Conservation (phyloP, 1,140 invertebrate species). For the Bactericera cockerelli region DNA sequence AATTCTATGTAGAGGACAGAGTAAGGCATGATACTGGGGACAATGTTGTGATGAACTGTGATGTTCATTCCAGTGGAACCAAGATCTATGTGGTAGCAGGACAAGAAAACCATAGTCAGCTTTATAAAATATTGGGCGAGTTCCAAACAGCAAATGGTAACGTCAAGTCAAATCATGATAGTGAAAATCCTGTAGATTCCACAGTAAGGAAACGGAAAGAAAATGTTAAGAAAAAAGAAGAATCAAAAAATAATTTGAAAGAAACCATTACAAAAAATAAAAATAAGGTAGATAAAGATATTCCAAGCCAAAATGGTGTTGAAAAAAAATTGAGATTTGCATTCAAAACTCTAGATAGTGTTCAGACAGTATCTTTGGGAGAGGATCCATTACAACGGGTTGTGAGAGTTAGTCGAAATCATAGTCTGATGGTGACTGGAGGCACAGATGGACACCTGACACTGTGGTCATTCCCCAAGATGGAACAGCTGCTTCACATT, state of each 20-base stretch:
- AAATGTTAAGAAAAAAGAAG: constrained; percentile 29
- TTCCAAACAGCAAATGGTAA: not conserved
- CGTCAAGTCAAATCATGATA: not conserved
- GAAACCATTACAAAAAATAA: constrained; percentile 25
- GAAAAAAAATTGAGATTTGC: constrained; percentile 49
- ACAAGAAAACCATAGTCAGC: constrained; percentile 78
- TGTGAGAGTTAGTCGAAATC: constrained; percentile 58
- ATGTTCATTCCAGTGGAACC: constrained; percentile 46
- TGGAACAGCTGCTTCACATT: constrained; percentile 47
- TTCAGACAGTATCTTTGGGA: constrained; percentile 60
- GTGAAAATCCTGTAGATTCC: not conserved
- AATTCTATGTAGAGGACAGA: constrained; percentile 69
- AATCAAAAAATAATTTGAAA: constrained; percentile 21
- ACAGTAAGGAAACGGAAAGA: constrained; percentile 22
- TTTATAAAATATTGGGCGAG: constrained; percentile 52
- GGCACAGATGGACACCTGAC: constrained; percentile 76
- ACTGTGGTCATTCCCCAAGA: constrained; percentile 74
- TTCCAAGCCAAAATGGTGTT: constrained; percentile 19
- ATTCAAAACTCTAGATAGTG: constrained; percentile 53
- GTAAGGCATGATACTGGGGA: constrained; percentile 73
- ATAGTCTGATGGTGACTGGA: constrained; percentile 71
- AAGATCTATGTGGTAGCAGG: constrained; percentile 69
- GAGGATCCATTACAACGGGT: constrained; percentile 70
- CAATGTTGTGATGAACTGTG: constrained; percentile 83
- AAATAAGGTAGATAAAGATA: constrained; percentile 21